phyloP scores from a whole-genome alignment of 1,140 invertebrate genomes.

The Dendroctonus valens region DNA sequence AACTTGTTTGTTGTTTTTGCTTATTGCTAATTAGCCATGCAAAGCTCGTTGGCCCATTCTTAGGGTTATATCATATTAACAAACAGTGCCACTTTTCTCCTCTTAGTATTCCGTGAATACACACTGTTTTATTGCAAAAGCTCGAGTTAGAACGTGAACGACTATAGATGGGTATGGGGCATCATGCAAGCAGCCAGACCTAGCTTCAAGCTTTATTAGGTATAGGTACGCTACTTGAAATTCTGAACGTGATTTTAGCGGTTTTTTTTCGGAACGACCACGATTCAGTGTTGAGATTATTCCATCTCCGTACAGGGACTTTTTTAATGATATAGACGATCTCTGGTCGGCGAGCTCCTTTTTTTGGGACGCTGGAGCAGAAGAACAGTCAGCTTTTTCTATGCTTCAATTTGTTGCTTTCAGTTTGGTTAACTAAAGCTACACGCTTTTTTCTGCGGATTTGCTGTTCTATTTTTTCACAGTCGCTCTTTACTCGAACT shows the following conservation, averaged over 20 bases:
- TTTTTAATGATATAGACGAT: no score
- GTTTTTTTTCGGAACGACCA: slow-evolving; percentile 8
- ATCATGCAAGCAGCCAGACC: slow-evolving; percentile 6
- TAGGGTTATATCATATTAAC: not conserved
- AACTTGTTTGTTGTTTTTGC: no score
- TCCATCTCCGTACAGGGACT: not conserved
- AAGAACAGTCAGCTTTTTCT: no score
- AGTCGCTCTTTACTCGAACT: no score
- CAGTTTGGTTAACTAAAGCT: no score
- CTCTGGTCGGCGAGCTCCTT: no score
- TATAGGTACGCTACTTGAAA: slow-evolving; percentile 10
- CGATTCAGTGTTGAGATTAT: slow-evolving; percentile 16
- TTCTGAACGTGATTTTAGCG: slow-evolving; percentile 17
- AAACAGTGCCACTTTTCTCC: no score
- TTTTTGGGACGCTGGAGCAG: no score
- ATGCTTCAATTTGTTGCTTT: no score
- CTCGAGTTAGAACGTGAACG: slow-evolving; percentile 16
- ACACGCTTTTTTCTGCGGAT: no score
- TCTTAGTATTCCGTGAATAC: slow-evolving; percentile 10
- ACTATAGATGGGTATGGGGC: slow-evolving; percentile 16
- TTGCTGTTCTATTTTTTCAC: no score
- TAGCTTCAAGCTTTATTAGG: slow-evolving; percentile 19
- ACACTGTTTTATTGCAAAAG: slow-evolving; percentile 19
- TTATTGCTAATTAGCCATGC: no score
- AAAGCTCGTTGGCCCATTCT: not conserved